phyloP scores from a whole-genome alignment of 1,140 invertebrate genomes.

The Nixonia krombeini region DNA sequence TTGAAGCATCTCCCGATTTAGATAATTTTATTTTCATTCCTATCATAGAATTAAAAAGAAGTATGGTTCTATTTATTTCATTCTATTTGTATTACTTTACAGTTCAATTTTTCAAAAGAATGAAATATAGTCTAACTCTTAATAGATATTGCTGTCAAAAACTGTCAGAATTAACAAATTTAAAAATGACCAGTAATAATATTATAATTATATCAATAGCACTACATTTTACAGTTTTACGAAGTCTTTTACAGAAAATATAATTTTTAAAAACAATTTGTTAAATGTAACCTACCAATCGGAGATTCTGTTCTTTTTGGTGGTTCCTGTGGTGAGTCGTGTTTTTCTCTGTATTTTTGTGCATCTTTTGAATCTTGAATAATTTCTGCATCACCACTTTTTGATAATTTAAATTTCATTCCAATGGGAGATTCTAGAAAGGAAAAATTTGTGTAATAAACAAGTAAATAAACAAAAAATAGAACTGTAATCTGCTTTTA shows the following conservation, averaged over 20 bases:
- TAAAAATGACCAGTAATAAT: too few relatives aligned
- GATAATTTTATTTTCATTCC: slow-evolving; percentile 70
- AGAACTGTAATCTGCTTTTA: background rate
- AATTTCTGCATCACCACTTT: slow-evolving; percentile 62
- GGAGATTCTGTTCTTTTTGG: slow-evolving; percentile 51
- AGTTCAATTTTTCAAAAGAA: background rate
- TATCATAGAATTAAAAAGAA: slow-evolving; percentile 13
- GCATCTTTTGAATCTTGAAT: slow-evolving; percentile 44
- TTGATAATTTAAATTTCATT: slow-evolving; percentile 66
- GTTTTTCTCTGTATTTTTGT: slow-evolving; percentile 40
- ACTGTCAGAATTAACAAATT: too few relatives aligned
- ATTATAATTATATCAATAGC: too few relatives aligned
- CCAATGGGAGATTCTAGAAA: slow-evolving; percentile 60
- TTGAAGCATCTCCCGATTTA: slow-evolving; percentile 66
- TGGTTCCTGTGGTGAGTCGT: slow-evolving; percentile 44
- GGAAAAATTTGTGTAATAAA: too few relatives aligned
- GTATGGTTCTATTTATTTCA: too few relatives aligned
- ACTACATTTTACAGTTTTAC: too few relatives aligned
- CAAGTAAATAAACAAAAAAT: too few relatives aligned
- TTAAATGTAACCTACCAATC: slow-evolving; percentile 22
- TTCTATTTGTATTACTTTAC: too few relatives aligned
- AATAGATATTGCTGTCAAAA: too few relatives aligned
- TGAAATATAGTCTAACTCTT: too few relatives aligned
- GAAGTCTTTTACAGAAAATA: too few relatives aligned
- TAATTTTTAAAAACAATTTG: too few relatives aligned